These are phyloP conservation scores for Temnopleurus reevesii DNA, from an alignment of 53 echinoderm and acorn worm species.

Conservation along the genomic window DNA sequence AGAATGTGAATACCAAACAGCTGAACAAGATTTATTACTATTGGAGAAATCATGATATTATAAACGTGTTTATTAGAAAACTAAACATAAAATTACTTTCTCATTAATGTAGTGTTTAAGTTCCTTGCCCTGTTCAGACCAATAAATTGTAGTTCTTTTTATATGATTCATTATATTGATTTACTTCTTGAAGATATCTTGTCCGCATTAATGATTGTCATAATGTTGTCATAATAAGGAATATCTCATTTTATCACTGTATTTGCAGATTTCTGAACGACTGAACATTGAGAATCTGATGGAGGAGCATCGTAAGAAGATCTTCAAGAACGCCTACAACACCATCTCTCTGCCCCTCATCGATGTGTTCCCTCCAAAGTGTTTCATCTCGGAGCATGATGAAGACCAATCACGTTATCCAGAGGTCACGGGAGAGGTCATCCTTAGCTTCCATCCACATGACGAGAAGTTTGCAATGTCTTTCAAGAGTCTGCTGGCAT, in stretches of 20 bases:
- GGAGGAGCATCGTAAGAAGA: conserved; percentile 51
- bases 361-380: conserved; percentile 37
- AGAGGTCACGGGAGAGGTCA: conserved; percentile 31
- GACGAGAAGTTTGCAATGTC: conserved; percentile 54
- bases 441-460: conserved; percentile 60
- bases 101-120: too few species aligned
- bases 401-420: neutral
- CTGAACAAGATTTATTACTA: too few species aligned
- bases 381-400: conserved; percentile 33
- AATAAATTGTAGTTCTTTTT: too few species aligned
- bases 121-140: too few species aligned
- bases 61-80: too few species aligned
- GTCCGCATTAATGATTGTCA: too few species aligned
- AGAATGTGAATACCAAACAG: too few species aligned
- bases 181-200: too few species aligned
- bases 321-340: conserved; percentile 18
- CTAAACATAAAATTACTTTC: too few species aligned
- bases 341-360: conserved; percentile 2
- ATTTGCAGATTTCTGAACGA: conserved; percentile 28
- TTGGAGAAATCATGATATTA: too few species aligned
- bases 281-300: conserved; percentile 35
- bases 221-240: neutral
- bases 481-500: conserved; percentile 36
- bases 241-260: too few species aligned
- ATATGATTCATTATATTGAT: too few species aligned